Conservation (phyloP, 2,797 vertebrate species). For the Salarias fasciatus region DNA sequence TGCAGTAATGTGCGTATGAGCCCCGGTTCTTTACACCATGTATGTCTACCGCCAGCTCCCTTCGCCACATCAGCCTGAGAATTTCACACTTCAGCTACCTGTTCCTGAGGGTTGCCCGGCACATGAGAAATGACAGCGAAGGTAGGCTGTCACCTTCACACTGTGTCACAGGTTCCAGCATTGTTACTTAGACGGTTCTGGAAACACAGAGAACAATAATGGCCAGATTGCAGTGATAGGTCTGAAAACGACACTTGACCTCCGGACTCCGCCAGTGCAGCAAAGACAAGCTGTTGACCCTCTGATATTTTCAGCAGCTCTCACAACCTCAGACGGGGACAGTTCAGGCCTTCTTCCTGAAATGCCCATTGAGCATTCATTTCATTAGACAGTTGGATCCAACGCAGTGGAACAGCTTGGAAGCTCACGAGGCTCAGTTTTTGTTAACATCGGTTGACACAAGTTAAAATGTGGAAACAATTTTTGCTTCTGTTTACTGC, state of each 20-base stretch:
- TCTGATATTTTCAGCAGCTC: background rate
- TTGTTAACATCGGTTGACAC: too few relatives aligned
- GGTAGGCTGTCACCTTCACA: background rate
- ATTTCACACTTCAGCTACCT: slow-evolving; percentile 5
- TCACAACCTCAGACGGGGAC: too few relatives aligned
- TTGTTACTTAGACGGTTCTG: background rate
- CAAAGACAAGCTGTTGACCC: slow-evolving; percentile 18
- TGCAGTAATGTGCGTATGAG: slow-evolving; percentile 3
- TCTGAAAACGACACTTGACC: background rate
- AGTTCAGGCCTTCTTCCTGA: too few relatives aligned
- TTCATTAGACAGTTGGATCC: too few relatives aligned
- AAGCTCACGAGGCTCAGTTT: too few relatives aligned
- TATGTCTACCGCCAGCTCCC: background rate
- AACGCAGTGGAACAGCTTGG: too few relatives aligned
- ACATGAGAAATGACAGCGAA: slow-evolving; percentile 4
- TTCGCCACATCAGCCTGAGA: background rate
- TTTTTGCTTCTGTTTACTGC: too few relatives aligned
- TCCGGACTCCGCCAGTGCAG: slow-evolving; percentile 23
- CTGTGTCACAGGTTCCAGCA: background rate
- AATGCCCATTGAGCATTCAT: too few relatives aligned
- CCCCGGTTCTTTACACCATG: background rate
- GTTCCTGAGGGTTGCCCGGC: background rate
- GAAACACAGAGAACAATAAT: background rate
- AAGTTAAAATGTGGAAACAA: too few relatives aligned
- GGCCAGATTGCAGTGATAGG: slow-evolving; percentile 3